Evolutionary conservation across 2,797 vertebrate genomes (phyloP).

Genomic region (Scarus forsteni): DNA sequence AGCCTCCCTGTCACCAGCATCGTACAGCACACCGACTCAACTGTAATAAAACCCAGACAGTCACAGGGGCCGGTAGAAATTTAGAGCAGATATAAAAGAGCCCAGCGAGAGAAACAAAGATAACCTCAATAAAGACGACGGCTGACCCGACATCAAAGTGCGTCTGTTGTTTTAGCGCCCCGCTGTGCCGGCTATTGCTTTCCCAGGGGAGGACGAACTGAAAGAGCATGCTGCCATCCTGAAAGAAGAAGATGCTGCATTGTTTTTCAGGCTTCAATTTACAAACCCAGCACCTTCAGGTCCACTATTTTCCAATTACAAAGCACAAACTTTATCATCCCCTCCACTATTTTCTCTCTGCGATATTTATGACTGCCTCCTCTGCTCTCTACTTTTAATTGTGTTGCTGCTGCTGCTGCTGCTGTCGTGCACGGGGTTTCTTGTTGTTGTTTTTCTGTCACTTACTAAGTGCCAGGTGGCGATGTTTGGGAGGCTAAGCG

Average conservation of each 20-base stretch:
- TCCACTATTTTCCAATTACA: conserved; percentile 44
- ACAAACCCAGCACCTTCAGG: not conserved
- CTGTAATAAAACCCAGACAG: conserved; percentile 36
- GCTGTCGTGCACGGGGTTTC: conserved; percentile 36
- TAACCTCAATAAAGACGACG: conserved; percentile 48
- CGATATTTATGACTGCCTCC: conserved; percentile 32
- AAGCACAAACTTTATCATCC: conserved; percentile 22
- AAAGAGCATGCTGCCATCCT: conserved; percentile 40
- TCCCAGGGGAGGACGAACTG: conserved; percentile 41
- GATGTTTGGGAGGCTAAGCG: conserved; percentile 72
- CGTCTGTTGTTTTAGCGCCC: conserved; percentile 52
- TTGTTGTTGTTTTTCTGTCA: conserved; percentile 63
- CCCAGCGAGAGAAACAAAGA: conserved; percentile 44
- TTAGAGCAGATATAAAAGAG: conserved; percentile 47
- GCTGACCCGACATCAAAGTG: conserved; percentile 71
- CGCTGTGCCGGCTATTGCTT: conserved; percentile 37
- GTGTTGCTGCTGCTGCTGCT: conserved; percentile 11
- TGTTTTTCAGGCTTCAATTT: conserved; percentile 24
- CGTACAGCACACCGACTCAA: not conserved
- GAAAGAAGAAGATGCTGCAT: conserved; percentile 1
- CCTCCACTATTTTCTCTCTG: conserved; percentile 7
- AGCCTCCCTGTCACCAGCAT: not conserved
- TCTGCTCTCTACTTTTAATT: conserved; percentile 45
- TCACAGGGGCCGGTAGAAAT: conserved; percentile 35
- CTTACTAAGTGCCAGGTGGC: conserved; percentile 75